These are phyloP conservation scores for Xiphorhynchus elegans DNA, from an alignment of 2,113 vertebrate genomes.

Conservation along the genomic window DNA sequence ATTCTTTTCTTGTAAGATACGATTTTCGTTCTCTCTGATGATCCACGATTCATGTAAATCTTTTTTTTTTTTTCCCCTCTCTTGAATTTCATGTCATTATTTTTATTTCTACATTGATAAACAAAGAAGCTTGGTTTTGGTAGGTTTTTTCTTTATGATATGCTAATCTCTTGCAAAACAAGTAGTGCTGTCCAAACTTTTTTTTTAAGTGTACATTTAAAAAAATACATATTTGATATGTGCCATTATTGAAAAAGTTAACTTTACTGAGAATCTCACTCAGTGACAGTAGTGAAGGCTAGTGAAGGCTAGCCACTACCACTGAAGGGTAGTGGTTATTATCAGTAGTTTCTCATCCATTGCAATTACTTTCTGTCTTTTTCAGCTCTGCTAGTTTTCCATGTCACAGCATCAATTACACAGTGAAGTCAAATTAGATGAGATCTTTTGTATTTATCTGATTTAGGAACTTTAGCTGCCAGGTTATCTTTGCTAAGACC, in stretches of 20 bases:
- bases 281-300: background rate
- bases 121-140: background rate
- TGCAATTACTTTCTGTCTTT: background rate
- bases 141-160: background rate
- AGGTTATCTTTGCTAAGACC: background rate
- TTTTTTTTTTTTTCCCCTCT: background rate
- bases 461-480: background rate
- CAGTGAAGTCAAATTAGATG: background rate
- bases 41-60: background rate
- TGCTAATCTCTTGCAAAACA: background rate
- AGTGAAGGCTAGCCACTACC: too few species aligned
- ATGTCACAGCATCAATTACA: background rate
- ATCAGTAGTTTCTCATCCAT: background rate
- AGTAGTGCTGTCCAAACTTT: background rate
- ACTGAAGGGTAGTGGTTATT: background rate
- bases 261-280: background rate
- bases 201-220: background rate
- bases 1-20: background rate
- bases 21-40: background rate
- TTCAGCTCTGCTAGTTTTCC: background rate
- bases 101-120: background rate
- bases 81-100: background rate
- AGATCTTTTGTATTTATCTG: background rate
- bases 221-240: background rate
- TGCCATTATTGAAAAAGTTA: background rate